Base-by-base conservation (phyloP, 1,140 invertebrate species). In the Scaptomyza montana region DNA sequence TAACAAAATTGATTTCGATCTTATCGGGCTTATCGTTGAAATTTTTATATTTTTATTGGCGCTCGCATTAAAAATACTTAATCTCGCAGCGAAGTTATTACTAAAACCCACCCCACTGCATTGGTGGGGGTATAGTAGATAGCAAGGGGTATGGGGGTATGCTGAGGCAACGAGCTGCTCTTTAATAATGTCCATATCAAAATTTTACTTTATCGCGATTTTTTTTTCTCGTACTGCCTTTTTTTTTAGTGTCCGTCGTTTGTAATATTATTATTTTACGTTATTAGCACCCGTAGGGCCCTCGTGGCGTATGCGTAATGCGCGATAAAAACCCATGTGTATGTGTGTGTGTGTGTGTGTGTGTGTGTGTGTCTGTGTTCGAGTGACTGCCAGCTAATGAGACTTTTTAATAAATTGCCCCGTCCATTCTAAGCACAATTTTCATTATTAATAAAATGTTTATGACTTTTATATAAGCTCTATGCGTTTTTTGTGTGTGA, bases 391-490 rank as follows among this genome's bases (percentile, higher is more conserved):
- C 69, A 78, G 76, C 80, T 89, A 89, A 89, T 89, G 84, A 89
- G 84, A 89, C 80, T 89, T 89, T 89, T 89, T 89, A 89, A 89
- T 89, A 89, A 89, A 89, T 89, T 89, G 79, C 77, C 77, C 84
- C 75, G 16, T 69, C 53, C 80, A 78, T 80, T 89, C 89, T 89
- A 75, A 89, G 79, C 89, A 84, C 84, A 89, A 84, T 89, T 89
- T 89, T 89, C 84, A 89, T 89, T 89, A 89, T 89, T 89, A 89
- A 89, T 89, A 89, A 89, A 89, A 89, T n/a, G 62, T 89, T 89
- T 89, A 89, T 89, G 85, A 72, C 77, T 82, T 81, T 78, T 78
- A 81, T 89, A 86, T 86, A 74, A 70, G 84, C 16, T 59, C 36
- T 72, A 55, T 71, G 30, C 30, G 30, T 33, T 33, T 7, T 33